Base-by-base conservation (phyloP, 2,888 invertebrate species). In the Eulithis prunata region DNA sequence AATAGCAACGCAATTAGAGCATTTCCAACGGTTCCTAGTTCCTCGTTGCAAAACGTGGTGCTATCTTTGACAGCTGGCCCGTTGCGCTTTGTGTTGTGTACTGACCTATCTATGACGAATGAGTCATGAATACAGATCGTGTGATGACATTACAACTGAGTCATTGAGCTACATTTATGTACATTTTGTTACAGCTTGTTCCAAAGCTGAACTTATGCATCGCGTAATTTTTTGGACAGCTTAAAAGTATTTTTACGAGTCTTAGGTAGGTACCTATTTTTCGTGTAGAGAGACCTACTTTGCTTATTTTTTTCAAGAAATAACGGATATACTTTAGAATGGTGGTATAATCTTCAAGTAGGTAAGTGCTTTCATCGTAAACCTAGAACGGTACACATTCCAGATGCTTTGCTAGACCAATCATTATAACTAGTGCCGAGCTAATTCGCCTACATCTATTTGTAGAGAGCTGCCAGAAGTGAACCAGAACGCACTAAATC, bases 1-100 rank as follows among this genome's bases (percentile, higher is more conserved):
- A 67, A 64, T 57, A 67, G 63, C 62, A 36, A 14, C 43, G 38
- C 67, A 60, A 64, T 64, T 64, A 67, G 63, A 57, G 63, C 67
- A 45, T 53, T 54, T 38, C 60, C 41, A 62, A 55, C 46, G n/a
- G 64, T 41, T 47, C 53, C 47, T 21, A 6, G 54, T 59, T 63
- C 46, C 62, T 41, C 49, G 49, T 32, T 56, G 36, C 52, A 7
- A 43, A 46, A 49, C n/a, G 45, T 52, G 12, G 10, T 10, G 36
- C 13, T 54, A 57, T 51, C 62, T 47, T 12, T 36, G 57, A 62
- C 57, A 52, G 51, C 56, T 43, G 49, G 7, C 21, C 4, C 10
- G 21, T 38, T 45, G 21, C n/a, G 12, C 52, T 41, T 2, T 41
- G 13, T 32, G 32, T 32, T 2, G 32, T 32, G 21, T 6, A 53